Evolutionary conservation across 2,797 vertebrate genomes (phyloP).

Genomic region (Argya squamiceps): DNA sequence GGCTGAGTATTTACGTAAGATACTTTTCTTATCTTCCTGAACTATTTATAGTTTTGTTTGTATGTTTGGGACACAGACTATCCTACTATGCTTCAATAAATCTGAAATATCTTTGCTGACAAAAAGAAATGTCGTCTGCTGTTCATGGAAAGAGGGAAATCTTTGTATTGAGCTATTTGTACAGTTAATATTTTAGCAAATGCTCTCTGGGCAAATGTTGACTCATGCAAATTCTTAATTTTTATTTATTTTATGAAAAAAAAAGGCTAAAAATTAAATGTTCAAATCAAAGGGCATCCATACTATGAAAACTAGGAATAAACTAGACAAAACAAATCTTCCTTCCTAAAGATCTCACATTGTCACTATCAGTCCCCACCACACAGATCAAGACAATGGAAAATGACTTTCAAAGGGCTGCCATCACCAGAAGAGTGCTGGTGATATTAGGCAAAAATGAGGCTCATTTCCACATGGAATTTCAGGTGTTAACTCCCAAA

Average conservation of each 20-base stretch:
- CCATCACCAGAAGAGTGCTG: not conserved
- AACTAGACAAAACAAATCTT: not conserved
- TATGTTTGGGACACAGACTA: constrained; percentile 18
- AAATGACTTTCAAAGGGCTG: not conserved
- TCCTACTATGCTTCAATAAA: constrained; percentile 8
- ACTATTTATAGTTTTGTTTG: constrained; percentile 60
- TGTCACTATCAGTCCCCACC: not conserved
- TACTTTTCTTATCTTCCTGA: constrained; percentile 37
- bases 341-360: not conserved
- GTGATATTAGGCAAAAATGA: no score
- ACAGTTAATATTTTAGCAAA: not conserved
- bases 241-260: not conserved
- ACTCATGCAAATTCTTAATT: not conserved
- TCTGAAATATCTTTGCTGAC: constrained; percentile 26
- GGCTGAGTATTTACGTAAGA: constrained; percentile 14
- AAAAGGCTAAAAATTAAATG: not conserved
- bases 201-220: not conserved
- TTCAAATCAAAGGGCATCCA: not conserved
- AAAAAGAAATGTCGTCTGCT: not conserved
- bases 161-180: not conserved
- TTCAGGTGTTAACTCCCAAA: not conserved
- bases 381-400: not conserved
- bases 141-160: constrained; percentile 4
- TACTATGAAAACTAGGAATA: not conserved
- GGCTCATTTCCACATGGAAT: not conserved